Evolutionary conservation across 53 echinoderm and acorn worm species (phyloP).

Genomic region (Actinopyga echinites): DNA sequence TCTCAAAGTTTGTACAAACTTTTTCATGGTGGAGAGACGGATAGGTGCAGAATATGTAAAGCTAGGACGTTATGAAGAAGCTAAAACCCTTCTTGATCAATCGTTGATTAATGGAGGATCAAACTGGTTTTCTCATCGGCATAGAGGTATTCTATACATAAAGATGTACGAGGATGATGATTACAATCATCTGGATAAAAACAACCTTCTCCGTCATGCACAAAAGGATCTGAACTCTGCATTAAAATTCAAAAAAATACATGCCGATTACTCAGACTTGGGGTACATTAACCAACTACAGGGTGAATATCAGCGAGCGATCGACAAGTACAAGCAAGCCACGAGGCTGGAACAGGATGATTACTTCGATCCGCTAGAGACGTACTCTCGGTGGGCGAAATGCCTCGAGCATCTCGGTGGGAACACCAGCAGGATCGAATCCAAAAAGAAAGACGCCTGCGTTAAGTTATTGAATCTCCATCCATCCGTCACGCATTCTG

Average conservation of each 20-base stretch:
- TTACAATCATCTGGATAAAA: not conserved
- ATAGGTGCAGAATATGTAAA: constrained; percentile 82
- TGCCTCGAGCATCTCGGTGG: constrained; percentile 55
- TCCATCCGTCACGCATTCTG: constrained; percentile 56
- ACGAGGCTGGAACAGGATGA: constrained; percentile 67
- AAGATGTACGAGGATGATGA: constrained; percentile 59
- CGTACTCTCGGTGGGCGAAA: constrained; percentile 71
- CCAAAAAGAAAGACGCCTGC: constrained; percentile 25
- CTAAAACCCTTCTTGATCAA: constrained; percentile 56
- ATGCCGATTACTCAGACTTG: constrained; percentile 85
- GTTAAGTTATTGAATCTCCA: constrained; percentile 29
- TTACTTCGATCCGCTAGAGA: constrained; percentile 72
- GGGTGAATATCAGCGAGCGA: constrained; percentile 50
- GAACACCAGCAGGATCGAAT: not conserved
- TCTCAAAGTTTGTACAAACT: constrained; percentile 41
- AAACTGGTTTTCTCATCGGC: constrained; percentile 63
- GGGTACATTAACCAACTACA: constrained; percentile 66
- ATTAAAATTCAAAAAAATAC: constrained; percentile 55
- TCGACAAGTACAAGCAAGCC: constrained; percentile 61
- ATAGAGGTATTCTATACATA: constrained; percentile 67
- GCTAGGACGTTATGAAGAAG: constrained; percentile 56
- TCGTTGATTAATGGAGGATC: constrained; percentile 52
- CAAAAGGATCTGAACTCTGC: constrained; percentile 55
- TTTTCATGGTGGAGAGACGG: constrained; percentile 67
- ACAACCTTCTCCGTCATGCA: constrained; percentile 54